These are phyloP conservation scores for Orthosia gracilis DNA, from an alignment of 2,888 invertebrate species.

Conservation along the genomic window DNA sequence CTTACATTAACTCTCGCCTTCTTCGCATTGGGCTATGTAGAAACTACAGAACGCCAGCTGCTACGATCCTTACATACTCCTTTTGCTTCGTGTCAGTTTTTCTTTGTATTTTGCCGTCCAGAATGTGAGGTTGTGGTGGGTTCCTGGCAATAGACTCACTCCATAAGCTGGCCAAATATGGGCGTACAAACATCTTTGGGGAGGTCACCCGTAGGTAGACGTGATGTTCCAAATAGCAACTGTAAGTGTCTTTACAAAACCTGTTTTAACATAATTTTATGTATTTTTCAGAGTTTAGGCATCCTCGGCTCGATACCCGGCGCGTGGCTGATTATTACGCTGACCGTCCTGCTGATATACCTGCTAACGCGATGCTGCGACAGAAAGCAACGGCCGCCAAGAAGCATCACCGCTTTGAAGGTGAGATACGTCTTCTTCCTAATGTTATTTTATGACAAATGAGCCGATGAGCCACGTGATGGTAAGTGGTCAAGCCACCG, in stretches of 20 bases:
- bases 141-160: neutral
- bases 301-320: slow-evolving; percentile 98
- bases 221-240: neutral
- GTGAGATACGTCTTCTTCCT: slow-evolving; percentile 69
- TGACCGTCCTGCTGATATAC: slow-evolving; percentile 97
- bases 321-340: slow-evolving; percentile 97
- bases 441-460: too few species aligned
- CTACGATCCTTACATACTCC: too few species aligned
- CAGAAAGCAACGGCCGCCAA: slow-evolving; percentile 96
- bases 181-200: neutral
- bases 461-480: neutral
- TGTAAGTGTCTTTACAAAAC: neutral
- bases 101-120: neutral
- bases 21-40: too few species aligned
- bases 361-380: slow-evolving; percentile 99
- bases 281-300: slow-evolving; percentile 95
- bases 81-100: neutral
- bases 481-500: neutral
- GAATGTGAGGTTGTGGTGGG: neutral
- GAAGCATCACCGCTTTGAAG: slow-evolving; percentile 97
- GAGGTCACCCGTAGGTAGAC: neutral
- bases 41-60: too few species aligned
- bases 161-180: neutral
- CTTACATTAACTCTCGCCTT: too few species aligned
- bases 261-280: slow-evolving; percentile 8